A percentile compares a stretch with the other conserved stretches of the same genome.
Evolutionary conservation across 2,888 invertebrate species (phyloP).

Genomic region (Caenorhabditis uteleia): DNA sequence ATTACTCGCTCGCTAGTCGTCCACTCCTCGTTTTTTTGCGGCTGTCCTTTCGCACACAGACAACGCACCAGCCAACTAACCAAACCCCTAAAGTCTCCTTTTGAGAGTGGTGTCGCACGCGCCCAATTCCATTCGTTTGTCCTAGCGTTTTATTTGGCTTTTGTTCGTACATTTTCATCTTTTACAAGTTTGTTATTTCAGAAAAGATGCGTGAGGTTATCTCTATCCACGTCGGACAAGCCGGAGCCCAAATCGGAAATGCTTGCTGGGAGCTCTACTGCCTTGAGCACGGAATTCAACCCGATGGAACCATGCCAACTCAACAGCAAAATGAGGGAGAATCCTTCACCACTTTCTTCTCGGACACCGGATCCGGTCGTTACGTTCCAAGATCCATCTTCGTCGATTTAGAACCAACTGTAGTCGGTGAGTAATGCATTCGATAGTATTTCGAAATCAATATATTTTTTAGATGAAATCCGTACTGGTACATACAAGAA

Average conservation of each 20-base stretch:
- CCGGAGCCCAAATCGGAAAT: slow-evolving; percentile 71
- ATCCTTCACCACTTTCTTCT: slow-evolving; percentile 83
- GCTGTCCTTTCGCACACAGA: slow-evolving; percentile 1
- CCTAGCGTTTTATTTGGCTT: background rate
- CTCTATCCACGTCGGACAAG: slow-evolving; percentile 65
- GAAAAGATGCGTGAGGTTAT: slow-evolving; percentile 59
- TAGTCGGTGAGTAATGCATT: slow-evolving; percentile 28
- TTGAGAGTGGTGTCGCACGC: background rate
- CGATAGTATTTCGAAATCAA: background rate
- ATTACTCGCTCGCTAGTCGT: background rate
- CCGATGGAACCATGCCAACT: slow-evolving; percentile 69
- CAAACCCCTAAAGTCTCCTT: background rate
- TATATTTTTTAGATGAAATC: slow-evolving; percentile 75
- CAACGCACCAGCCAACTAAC: background rate
- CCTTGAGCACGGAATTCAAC: slow-evolving; percentile 72
- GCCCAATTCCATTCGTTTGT: background rate
- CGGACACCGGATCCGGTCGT: slow-evolving; percentile 77
- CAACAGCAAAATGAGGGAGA: slow-evolving; percentile 74
- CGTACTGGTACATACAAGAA: slow-evolving; percentile 82
- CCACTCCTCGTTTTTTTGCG: background rate
- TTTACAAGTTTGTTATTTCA: too few relatives aligned
- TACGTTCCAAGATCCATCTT: slow-evolving; percentile 71
- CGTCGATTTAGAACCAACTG: slow-evolving; percentile 56
- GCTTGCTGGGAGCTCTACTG: slow-evolving; percentile 76
- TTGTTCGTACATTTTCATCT: background rate